phyloP scores from a whole-genome alignment of 2,797 vertebrate species.

The Fringilla coelebs region DNA sequence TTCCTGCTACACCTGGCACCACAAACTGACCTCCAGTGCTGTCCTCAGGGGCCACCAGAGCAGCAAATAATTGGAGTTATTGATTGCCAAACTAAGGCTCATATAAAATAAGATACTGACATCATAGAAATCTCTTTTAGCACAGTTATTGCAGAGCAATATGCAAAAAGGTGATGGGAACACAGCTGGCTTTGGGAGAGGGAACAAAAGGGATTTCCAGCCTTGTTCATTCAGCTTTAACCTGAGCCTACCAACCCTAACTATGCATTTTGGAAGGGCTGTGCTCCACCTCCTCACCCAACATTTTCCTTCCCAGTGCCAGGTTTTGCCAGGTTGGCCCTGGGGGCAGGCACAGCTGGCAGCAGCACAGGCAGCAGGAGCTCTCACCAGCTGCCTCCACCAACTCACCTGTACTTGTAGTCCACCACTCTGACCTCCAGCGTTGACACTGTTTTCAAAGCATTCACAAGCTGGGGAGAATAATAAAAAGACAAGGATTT shows the following conservation, averaged over 20 bases:
- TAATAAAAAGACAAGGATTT: neutral
- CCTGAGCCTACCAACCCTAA: neutral
- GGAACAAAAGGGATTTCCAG: neutral
- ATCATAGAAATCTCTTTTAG: neutral
- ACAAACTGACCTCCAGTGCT: neutral
- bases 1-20: neutral
- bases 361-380: neutral
- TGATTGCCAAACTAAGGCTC: neutral
- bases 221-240: neutral
- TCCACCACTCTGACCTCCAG: conserved; percentile 94
- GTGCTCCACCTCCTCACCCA: neutral
- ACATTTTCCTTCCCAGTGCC: neutral
- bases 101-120: neutral
- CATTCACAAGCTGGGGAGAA: conserved; percentile 85
- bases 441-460: conserved; percentile 87
- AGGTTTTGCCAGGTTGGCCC: neutral
- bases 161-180: neutral
- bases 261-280: neutral
- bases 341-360: neutral
- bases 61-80: neutral
- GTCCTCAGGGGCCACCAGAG: neutral
- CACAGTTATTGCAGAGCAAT: neutral
- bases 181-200: neutral
- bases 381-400: neutral
- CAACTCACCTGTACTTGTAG: conserved; percentile 91